Evolutionary conservation across 1,140 invertebrate genomes (phyloP), one percentile per base, ranked within the genome.

Genomic region (Nebria ingens): DNA sequence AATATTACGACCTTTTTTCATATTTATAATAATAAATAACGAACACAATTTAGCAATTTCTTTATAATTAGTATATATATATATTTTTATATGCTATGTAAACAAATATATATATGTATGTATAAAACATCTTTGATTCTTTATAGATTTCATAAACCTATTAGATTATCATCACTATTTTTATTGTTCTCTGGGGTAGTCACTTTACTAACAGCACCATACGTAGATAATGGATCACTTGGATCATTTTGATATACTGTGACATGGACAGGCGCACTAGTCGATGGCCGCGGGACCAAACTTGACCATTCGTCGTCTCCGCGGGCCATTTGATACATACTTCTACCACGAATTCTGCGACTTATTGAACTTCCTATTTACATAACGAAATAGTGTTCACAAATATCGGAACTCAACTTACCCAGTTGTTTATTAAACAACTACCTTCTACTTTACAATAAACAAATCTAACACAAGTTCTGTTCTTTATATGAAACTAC

Each of bases 281-380:
- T 38, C 3, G 62, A 52, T 53, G 58, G 53, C 21, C 54, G 56
- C 9, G 59, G 34, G 11, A 63, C 55, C 20, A 63, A 54, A 51
- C 55, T 61, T 1, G 62, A 52, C 12, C 40, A 61, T 52, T 69
- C 68, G 58, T 80, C 77, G 57, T 74, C 79, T 0, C 84, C 80
- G 62, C 82, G 76, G 1, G 84, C 68, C 63, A 86, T 79, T 45
- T 82, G 82, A 69, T 87, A 87, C 64, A 79, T 80, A 53, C 77
- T 80, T 54, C 84, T 81, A 34, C 85, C 85, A 55, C 85, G 77
- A 57, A 88, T 79, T 55, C 83, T 73, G 52, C 86, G 75, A 65
- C 84, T 87, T 55, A 87, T 75, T 2, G 85, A 85, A 56, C 51
- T 49, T 53, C 59, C 56, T 56, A 54, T 20, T 49, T 2, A 22